A percentile compares a stretch with the other conserved stretches of the same genome.
phyloP scores from a whole-genome alignment of 2,797 vertebrate genomes.

The Tenualosa thibaudeaui region DNA sequence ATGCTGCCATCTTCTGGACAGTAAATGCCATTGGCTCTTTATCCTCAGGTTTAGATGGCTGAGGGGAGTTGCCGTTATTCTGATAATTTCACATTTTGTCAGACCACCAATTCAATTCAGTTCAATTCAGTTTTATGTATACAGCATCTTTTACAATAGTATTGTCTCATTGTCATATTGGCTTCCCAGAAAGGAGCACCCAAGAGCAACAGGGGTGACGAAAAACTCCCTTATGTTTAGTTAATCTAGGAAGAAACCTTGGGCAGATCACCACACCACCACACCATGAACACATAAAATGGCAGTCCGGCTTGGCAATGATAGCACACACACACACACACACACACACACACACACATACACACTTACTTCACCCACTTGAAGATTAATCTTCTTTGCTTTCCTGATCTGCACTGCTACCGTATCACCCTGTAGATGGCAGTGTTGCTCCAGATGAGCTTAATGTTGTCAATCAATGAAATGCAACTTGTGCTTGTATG shows the following conservation, averaged over 20 bases:
- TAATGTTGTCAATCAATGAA: not conserved
- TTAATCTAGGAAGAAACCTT: too few relatives aligned
- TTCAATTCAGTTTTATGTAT: not conserved
- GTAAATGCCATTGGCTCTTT: not conserved
- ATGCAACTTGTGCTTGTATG: not conserved
- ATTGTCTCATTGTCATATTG: too few relatives aligned
- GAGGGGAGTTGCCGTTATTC: too few relatives aligned
- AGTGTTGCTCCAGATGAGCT: not conserved
- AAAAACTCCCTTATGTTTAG: too few relatives aligned
- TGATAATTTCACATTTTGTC: too few relatives aligned
- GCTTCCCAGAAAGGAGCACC: too few relatives aligned
- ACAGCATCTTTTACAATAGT: too few relatives aligned
- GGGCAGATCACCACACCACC: too few relatives aligned
- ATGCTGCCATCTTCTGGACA: not conserved
- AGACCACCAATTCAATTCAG: not conserved
- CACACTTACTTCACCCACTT: not conserved
- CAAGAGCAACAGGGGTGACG: too few relatives aligned
- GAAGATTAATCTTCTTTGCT: not conserved
- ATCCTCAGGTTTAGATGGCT: not conserved
- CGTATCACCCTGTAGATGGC: not conserved
- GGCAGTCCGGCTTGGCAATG: too few relatives aligned
- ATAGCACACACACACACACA: not conserved
- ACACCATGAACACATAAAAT: too few relatives aligned
- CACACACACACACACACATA: not conserved
- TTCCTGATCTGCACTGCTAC: not conserved